These are phyloP conservation scores for sheep (Ovis aries) DNA, from an alignment of 2,113 vertebrate genomes.

Conservation along the genomic window DNA sequence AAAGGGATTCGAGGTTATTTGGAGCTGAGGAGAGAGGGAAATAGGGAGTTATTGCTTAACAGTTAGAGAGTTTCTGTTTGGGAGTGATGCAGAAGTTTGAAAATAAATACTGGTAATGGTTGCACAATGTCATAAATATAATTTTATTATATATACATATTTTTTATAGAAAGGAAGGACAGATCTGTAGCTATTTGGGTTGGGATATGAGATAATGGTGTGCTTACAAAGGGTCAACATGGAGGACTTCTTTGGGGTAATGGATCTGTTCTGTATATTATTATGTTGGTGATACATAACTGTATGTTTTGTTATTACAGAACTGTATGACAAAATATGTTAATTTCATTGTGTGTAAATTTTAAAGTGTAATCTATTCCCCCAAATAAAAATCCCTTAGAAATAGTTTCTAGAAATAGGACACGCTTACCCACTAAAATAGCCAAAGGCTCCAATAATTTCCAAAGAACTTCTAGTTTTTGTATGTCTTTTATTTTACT, in stretches of 20 bases:
- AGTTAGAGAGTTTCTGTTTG: neutral
- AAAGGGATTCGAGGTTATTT: neutral
- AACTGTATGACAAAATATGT: neutral
- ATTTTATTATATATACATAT: neutral
- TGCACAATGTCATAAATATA: neutral
- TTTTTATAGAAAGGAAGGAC: neutral
- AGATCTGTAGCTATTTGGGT: neutral
- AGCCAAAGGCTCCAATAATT: neutral
- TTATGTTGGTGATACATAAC: neutral
- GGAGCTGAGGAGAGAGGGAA: neutral
- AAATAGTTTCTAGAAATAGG: neutral
- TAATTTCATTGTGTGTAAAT: neutral
- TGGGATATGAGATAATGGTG: neutral
- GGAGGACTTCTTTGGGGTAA: neutral
- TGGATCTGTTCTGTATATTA: neutral
- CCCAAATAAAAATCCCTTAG: neutral
- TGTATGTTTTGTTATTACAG: neutral
- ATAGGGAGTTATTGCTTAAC: neutral
- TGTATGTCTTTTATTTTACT: neutral
- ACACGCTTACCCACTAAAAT: neutral
- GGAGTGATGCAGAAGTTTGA: neutral
- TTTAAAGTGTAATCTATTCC: neutral
- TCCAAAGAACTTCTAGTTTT: neutral
- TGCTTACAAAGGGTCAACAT: neutral
- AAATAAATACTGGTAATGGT: neutral